Conservation (phyloP, 2,797 vertebrate species). For the Esox masquinongy region DNA sequence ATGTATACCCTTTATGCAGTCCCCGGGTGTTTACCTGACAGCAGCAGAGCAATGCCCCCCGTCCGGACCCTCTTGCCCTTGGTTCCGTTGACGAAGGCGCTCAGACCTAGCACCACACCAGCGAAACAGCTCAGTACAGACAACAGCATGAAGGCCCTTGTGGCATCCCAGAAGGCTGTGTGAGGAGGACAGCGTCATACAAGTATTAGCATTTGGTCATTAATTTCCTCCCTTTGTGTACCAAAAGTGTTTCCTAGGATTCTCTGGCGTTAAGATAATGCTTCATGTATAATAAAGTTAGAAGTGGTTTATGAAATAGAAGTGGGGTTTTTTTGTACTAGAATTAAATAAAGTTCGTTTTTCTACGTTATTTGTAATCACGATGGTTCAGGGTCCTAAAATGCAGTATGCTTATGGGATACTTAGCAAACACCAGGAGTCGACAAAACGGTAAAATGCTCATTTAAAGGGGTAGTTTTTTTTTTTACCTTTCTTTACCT, state of each 20-base stretch:
- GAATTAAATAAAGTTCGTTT: neutral
- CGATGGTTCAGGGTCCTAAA: no score
- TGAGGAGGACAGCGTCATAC: neutral
- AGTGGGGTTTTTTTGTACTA: neutral
- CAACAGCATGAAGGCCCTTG: slow-evolving; percentile 83
- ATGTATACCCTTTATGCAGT: no score
- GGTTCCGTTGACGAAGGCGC: slow-evolving; percentile 69
- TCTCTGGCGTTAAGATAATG: neutral
- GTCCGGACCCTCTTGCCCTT: slow-evolving; percentile 69
- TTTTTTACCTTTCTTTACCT: neutral
- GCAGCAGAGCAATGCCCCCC: slow-evolving; percentile 76
- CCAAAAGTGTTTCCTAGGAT: neutral
- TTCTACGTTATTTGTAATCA: no score
- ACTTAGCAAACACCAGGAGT: no score
- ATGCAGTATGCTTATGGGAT: no score
- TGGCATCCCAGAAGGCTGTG: slow-evolving; percentile 83
- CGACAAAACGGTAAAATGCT: neutral
- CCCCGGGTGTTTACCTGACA: slow-evolving; percentile 70
- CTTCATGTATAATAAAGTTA: neutral
- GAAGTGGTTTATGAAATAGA: no score
- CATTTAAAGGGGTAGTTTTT: neutral
- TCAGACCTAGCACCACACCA: slow-evolving; percentile 78
- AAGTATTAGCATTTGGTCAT: neutral
- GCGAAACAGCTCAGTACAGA: slow-evolving; percentile 78
- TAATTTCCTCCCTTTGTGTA: neutral